phyloP scores from a whole-genome alignment of 2,888 invertebrate species.

The Pinctada fucata region DNA sequence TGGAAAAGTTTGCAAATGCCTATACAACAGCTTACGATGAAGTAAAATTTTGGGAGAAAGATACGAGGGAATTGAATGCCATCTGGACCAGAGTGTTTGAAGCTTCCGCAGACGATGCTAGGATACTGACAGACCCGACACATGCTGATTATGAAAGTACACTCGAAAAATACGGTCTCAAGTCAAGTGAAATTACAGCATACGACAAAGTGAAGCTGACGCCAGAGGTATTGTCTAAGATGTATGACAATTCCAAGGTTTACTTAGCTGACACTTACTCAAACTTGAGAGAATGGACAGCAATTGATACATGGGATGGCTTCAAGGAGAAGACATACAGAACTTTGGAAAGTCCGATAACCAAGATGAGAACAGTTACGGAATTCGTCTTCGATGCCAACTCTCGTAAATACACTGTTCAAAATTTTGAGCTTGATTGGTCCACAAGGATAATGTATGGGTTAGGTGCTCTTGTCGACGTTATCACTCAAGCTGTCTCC shows the following conservation, averaged over 20 bases:
- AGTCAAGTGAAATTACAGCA: no score
- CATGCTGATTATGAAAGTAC: no score
- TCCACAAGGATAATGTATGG: background rate
- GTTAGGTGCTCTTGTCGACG: constrained; percentile 6
- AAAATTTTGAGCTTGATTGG: constrained; percentile 6
- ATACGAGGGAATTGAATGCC: background rate
- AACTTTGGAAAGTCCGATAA: background rate
- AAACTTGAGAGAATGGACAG: background rate
- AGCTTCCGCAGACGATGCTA: background rate
- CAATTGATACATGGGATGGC: no score
- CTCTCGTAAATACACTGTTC: background rate
- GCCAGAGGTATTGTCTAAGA: constrained; percentile 1
- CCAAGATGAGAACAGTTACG: background rate
- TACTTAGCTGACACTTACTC: background rate
- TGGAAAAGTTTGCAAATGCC: background rate
- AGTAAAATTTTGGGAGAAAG: background rate
- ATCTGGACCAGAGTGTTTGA: constrained; percentile 1
- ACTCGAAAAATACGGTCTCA: no score
- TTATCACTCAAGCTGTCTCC: background rate
- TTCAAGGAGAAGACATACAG: no score
- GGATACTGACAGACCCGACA: no score
- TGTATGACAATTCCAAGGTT: background rate
- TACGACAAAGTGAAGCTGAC: background rate
- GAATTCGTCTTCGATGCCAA: background rate
- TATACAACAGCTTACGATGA: constrained; percentile 7